Evolutionary conservation across 2,113 vertebrate genomes (phyloP), one percentile per base, ranked within the genome.

Genomic region (Hucho hucho): DNA sequence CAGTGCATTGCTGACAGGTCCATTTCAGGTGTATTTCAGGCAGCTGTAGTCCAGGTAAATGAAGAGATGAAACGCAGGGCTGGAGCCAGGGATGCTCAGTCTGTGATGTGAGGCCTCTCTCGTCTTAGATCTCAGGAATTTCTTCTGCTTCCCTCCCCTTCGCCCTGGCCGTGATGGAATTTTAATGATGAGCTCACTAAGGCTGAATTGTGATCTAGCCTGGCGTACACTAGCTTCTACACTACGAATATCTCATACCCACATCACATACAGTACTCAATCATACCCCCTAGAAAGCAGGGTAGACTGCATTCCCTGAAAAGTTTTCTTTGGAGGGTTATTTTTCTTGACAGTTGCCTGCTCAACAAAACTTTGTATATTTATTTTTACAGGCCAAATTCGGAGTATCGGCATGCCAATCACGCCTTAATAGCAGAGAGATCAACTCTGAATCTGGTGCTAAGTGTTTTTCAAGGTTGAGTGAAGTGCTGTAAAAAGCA

Each of bases 401-500:
- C 7, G 87, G 83, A 87, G 87, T 79, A 89, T 85, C 61, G 72
- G 79, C 68, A 68, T 11, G 22, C 63, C 72, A 73, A 73, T 76
- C 82, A 86, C 67, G 63, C 77, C 81, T 87, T 88, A 86, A 81
- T 80, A 83, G 80, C 70, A 28, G 16, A 61, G 14, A 81, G 67
- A 78, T 77, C 79, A 68, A 72, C 79, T 77, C 58, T 82, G 84
- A 78, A 88, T 85, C 78, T 88, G 79, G 83, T 83, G 90, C 83
- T 86, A 90, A 92, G 84, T 90, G 90, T 87, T 83, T 87, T 87
- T 85, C 72, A 78, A 88, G 84, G 81, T 81, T 80, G 84, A 83
- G 63, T 85, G 88, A 90, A 89, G 83, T 86, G 89, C 88, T 87
- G 88, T 87, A 88, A 89, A 91, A 89, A 87, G 83, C 87, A 83